phyloP scores from a whole-genome alignment of 2,113 vertebrate genomes.

The Echinops telfairi region DNA sequence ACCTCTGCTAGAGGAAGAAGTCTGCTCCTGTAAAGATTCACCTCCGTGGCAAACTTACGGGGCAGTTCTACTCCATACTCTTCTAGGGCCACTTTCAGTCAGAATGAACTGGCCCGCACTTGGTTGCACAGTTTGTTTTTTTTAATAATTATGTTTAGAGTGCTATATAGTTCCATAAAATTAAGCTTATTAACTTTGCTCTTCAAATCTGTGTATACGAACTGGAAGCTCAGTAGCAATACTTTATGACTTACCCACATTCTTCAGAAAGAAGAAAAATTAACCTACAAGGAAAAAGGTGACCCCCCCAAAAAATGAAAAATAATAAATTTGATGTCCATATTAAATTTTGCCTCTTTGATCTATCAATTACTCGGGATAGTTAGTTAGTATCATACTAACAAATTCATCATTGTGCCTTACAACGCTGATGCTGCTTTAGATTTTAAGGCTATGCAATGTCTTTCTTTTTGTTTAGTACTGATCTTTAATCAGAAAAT shows the following conservation, averaged over 20 bases:
- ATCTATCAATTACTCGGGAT: not conserved
- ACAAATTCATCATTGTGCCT: not conserved
- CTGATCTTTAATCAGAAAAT: not conserved
- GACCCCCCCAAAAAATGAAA: too few species aligned
- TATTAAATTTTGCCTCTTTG: not conserved
- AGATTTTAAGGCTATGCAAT: not conserved
- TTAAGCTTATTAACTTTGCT: not conserved
- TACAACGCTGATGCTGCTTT: not conserved
- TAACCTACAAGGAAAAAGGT: too few species aligned
- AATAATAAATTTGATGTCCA: not conserved
- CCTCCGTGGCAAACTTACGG: not conserved
- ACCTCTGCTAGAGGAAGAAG: not conserved
- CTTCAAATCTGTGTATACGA: not conserved
- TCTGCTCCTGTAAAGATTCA: not conserved
- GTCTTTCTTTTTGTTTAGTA: not conserved
- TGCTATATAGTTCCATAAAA: not conserved
- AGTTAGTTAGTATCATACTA: not conserved
- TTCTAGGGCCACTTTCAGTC: not conserved
- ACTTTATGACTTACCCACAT: too few species aligned
- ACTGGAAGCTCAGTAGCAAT: too few species aligned
- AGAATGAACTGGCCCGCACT: not conserved
- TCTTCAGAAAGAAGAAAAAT: too few species aligned
- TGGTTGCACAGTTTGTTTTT: not conserved
- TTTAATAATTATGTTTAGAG: not conserved
- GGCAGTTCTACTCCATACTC: not conserved